phyloP scores from a whole-genome alignment of 2,888 invertebrate species.

The Drosophila stalkeri region DNA sequence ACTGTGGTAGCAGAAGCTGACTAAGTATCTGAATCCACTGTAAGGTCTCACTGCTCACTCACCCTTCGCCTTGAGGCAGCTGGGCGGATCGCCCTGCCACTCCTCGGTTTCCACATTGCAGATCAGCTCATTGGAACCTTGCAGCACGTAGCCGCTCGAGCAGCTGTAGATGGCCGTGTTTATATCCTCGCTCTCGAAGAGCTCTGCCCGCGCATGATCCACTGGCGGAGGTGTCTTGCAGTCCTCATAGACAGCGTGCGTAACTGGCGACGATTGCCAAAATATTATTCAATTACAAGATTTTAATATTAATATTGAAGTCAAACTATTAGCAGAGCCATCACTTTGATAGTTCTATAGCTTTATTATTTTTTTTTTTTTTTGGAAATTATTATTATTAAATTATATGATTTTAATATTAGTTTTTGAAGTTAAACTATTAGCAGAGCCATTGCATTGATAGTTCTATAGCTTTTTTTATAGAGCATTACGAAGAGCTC shows the following conservation, averaged over 20 bases:
- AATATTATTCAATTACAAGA: background rate
- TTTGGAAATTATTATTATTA: background rate
- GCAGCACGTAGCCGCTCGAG: slow-evolving; percentile 76
- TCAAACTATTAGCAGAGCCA: slow-evolving; percentile 7
- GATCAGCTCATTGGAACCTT: slow-evolving; percentile 74
- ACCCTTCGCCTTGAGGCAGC: slow-evolving; percentile 64
- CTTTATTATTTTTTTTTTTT: too few species aligned
- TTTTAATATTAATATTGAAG: background rate
- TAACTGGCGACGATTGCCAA: slow-evolving; percentile 16
- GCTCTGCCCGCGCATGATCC: slow-evolving; percentile 71
- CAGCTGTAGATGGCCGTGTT: slow-evolving; percentile 83
- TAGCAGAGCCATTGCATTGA: slow-evolving; percentile 12
- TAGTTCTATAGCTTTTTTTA: background rate
- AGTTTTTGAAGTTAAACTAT: background rate
- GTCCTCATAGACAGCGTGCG: slow-evolving; percentile 72
- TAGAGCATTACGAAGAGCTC: slow-evolving; percentile 29
- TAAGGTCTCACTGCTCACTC: slow-evolving; percentile 4
- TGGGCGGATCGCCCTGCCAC: slow-evolving; percentile 83
- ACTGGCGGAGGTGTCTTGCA: slow-evolving; percentile 83
- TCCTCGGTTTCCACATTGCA: slow-evolving; percentile 83
- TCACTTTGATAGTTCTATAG: background rate
- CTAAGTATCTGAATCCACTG: background rate
- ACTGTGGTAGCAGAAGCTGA: slow-evolving; percentile 1
- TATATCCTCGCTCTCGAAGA: slow-evolving; percentile 71
- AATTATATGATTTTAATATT: background rate